Conservation (phyloP, 2,797 vertebrate genomes). For the Paratrypauchen microcephalus region DNA sequence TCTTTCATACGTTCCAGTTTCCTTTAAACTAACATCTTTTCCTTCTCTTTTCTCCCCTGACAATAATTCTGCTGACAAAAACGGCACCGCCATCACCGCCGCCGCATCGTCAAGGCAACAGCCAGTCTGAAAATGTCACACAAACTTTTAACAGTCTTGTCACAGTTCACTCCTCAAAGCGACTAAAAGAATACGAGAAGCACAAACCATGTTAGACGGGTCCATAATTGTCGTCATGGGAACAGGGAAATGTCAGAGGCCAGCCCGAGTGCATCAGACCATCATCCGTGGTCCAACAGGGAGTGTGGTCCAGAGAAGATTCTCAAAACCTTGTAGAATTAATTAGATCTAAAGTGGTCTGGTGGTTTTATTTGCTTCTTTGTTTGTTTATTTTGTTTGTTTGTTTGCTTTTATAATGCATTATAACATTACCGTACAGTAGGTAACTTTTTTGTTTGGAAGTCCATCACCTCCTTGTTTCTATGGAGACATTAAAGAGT, state of each 20-base stretch:
- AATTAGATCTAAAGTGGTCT: too few relatives aligned
- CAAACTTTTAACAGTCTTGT: not conserved
- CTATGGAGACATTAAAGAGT: too few relatives aligned
- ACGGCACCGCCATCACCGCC: not conserved
- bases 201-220: constrained; percentile 33
- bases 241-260: constrained; percentile 51
- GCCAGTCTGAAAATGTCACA: not conserved
- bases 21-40: not conserved
- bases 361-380: too few relatives aligned
- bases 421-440: too few relatives aligned
- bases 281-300: too few relatives aligned
- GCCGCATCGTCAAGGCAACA: not conserved
- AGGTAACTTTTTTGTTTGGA: too few relatives aligned
- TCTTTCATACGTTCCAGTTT: not conserved
- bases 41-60: not conserved
- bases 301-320: not conserved
- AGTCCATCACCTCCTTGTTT: too few relatives aligned
- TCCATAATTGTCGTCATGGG: constrained; percentile 50
- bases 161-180: not conserved
- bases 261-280: not conserved
- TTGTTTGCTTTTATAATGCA: too few relatives aligned
- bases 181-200: constrained; percentile 29
- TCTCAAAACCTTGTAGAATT: too few relatives aligned
- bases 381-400: too few relatives aligned
- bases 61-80: not conserved